Evolutionary conservation across 2,888 invertebrate species (phyloP), one percentile per base, ranked within the genome.

Genomic region (Brachypterus glaber): DNA sequence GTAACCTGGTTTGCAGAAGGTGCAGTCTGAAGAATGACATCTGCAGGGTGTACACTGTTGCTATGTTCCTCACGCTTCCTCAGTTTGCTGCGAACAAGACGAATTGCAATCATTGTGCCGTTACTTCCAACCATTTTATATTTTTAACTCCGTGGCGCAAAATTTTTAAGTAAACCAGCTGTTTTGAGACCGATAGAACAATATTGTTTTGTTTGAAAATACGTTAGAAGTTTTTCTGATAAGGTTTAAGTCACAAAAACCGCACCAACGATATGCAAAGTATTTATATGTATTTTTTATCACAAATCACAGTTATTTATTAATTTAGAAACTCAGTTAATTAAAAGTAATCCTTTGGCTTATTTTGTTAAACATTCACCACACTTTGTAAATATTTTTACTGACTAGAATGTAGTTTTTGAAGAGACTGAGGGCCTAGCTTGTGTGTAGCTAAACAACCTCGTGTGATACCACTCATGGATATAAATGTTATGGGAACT

Each of bases 1-100:
- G n/a, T n/a, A 54, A 68, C 65, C 58, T 52, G 46, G 35, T 44
- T 37, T 48, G 52, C 52, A 49, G 55, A 41, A 2, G 58, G 74
- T 67, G 52, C 74, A 70, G 53, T 76, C 75, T 60, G 72, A 48
- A 78, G 72, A 27, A 72, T 69, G 47, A 79, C 75, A 59, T 75
- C 76, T 50, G 78, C 74, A 41, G 81, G 78, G 57, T 79, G 81
- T 51, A 77, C 77, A 57, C 76, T 74, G 58, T 79, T 77, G 49
- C 77, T 74, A 66, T 78, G 77, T 63, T 85, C 86, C 68, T 87
- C 86, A 55, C 86, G 77, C 71, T 87, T 87, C 61, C 85, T 76
- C 71, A 87, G 76, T 74, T 87, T 87, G 71, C 85, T 87, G 78
- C 85, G 85, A 71, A 87, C 86, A 79, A 87, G 81, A 71, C 86